phyloP scores from a whole-genome alignment of 1,140 invertebrate genomes.

The Leptoteleia sp. region DNA sequence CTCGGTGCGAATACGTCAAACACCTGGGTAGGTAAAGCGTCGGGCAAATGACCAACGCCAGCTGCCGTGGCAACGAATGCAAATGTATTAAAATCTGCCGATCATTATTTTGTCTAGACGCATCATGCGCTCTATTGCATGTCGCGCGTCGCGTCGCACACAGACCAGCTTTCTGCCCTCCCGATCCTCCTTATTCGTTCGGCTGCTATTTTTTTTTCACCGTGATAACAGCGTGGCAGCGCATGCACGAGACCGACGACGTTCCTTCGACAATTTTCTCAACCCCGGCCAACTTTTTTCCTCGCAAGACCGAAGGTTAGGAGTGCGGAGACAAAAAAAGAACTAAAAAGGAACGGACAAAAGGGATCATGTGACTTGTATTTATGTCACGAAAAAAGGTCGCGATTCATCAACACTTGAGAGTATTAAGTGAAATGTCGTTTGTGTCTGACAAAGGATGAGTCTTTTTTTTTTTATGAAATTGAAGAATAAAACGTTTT shows the following conservation, averaged over 20 bases:
- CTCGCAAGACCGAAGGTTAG: too few relatives aligned
- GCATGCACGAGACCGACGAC: conserved; percentile 19
- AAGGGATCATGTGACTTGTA: too few relatives aligned
- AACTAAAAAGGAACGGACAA: too few relatives aligned
- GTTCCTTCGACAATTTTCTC: conserved; percentile 32
- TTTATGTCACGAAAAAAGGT: too few relatives aligned
- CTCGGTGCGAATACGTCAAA: not conserved
- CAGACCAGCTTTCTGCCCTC: conserved; percentile 60
- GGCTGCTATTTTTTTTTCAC: conserved; percentile 50
- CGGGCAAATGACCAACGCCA: conserved; percentile 35
- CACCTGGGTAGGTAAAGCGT: conserved; percentile 17
- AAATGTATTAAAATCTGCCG: conserved; percentile 78
- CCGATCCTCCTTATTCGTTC: conserved; percentile 44
- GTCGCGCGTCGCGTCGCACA: conserved; percentile 56
- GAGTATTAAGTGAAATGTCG: too few relatives aligned
- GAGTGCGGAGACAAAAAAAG: too few relatives aligned
- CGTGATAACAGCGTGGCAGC: conserved; percentile 48
- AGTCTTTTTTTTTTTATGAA: too few relatives aligned
- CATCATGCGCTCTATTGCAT: conserved; percentile 76
- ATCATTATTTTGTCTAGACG: conserved; percentile 81
- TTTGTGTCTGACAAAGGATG: too few relatives aligned
- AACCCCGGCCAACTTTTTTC: conserved; percentile 34
- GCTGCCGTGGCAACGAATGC: conserved; percentile 72
- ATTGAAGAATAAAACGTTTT: too few relatives aligned
- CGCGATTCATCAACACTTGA: too few relatives aligned